phyloP scores from a whole-genome alignment of 2,888 invertebrate genomes.

The Glaucopsyche alexis region DNA sequence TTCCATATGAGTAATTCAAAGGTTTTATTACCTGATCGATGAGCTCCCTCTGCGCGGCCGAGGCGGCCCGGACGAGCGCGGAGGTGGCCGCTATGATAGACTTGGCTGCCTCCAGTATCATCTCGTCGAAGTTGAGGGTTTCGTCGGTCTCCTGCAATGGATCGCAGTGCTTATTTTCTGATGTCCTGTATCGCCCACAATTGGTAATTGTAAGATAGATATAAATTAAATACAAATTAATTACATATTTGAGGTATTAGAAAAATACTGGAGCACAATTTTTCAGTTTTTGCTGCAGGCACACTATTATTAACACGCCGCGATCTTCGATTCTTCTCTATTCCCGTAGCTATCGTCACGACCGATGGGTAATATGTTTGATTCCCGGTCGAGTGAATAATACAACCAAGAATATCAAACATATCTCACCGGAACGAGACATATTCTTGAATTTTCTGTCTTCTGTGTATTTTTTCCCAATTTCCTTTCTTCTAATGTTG shows the following conservation, averaged over 20 bases:
- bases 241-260: too few species aligned
- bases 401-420: conserved; percentile 99
- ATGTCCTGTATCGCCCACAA: neutral
- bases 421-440: conserved; percentile 91
- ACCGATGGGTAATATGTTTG: conserved; percentile 99
- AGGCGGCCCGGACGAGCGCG: conserved; percentile 97
- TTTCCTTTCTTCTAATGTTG: neutral
- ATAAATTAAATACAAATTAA: neutral
- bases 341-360: conserved; percentile 44
- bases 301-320: conserved; percentile 30
- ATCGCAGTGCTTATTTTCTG: neutral
- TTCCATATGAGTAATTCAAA: too few species aligned
- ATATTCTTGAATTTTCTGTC: conserved; percentile 37
- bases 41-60: conserved; percentile 97
- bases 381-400: conserved; percentile 95
- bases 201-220: neutral
- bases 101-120: conserved; percentile 98
- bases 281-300: too few species aligned
- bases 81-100: conserved; percentile 98
- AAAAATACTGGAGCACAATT: conserved; percentile 29
- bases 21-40: conserved; percentile 82
- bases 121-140: conserved; percentile 98
- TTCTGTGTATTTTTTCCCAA: conserved; percentile 4
- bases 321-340: conserved; percentile 30
- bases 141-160: conserved; percentile 90